Base-by-base conservation (phyloP, 2,888 invertebrate genomes). In the Cheilosia grossa region DNA sequence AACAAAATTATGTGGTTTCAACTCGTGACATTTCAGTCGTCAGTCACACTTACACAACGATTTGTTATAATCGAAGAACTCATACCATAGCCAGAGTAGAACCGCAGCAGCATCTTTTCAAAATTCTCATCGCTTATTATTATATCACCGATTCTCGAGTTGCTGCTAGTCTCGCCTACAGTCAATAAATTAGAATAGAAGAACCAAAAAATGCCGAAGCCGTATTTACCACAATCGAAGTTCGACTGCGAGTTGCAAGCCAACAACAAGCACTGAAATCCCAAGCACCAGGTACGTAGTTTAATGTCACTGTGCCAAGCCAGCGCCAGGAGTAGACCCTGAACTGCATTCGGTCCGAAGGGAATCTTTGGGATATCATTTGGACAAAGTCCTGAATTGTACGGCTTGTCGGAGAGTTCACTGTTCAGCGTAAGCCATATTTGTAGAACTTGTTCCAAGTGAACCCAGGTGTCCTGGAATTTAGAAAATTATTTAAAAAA, bases 381-480 rank as follows among this genome's bases (percentile, higher is more conserved):
- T 4, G 94, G 93, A 87, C 94, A 93, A 85, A 94, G 94, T 49
- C 93, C 93, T n/a, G 93, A 91, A 53, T 92, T 90, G 56, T 90
- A 91, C 0, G 91, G 89, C 61, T 93, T 90, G 56, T 92, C 91
- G 1, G 91, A 89, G 15, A 92, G 87, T 83, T 92, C 92, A 51
- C 96, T 93, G 94, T 97, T 97, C 83, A 98, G 93, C 2, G 97
- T 97, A 85, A 98, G 93, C 97, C 98, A 98, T 87, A 98, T 93
- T 87, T 97, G 96, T 44, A 98, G 93, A 61, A 97, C 95, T 89
- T 96, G 95, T 92, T 98, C 98, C 90, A 98, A 93, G 90, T 96
- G 95, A 21, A 95, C 94, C 90, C 96, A 95, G 64, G 95, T 94
- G 91, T 95, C 94, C 94, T 95, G 91, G 17, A 78, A 64, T 74